Percentiles rank a stretch among this genome's conserved stretches.
These are phyloP conservation scores for Trichopria drosophilae DNA, from an alignment of 2,888 invertebrate genomes.

Conservation along the genomic window DNA sequence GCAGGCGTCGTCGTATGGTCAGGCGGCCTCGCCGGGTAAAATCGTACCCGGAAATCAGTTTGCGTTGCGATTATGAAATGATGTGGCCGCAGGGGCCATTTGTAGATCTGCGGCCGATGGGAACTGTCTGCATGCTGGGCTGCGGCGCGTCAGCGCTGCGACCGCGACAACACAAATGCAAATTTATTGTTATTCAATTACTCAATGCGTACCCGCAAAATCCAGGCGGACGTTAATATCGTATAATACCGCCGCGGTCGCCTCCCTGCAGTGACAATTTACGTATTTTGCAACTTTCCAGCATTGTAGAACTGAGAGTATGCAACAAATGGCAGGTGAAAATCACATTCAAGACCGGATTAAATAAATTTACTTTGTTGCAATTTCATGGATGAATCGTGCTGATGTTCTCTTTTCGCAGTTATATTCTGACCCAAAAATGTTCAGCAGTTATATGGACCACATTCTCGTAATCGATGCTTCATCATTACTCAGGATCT, in stretches of 20 bases:
- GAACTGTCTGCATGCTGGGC: slow-evolving; percentile 49
- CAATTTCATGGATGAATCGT: no score
- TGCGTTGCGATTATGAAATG: slow-evolving; percentile 54
- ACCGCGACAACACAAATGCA: slow-evolving; percentile 55
- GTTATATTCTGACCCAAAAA: no score
- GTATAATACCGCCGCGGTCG: slow-evolving; percentile 46
- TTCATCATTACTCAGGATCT: no score
- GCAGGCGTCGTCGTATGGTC: background rate
- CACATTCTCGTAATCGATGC: no score
- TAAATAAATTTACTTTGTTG: no score
- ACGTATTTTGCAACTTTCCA: no score
- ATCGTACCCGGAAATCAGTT: slow-evolving; percentile 49
- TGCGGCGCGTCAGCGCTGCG: slow-evolving; percentile 37
- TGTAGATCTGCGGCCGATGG: slow-evolving; percentile 43
- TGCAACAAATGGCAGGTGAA: no score
- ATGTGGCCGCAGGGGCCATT: slow-evolving; percentile 43
- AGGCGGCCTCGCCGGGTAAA: slow-evolving; percentile 38
- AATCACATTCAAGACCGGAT: no score
- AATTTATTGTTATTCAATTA: slow-evolving; percentile 58
- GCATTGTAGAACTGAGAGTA: no score
- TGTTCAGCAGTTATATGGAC: no score
- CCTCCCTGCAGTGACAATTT: no score
- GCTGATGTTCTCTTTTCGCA: no score
- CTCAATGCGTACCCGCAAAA: slow-evolving; percentile 49
- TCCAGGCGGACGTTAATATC: slow-evolving; percentile 50